Percentiles rank a stretch among this genome's conserved stretches.
phyloP scores from a whole-genome alignment of 2,113 vertebrate genomes.

The Rhegmatorhina hoffmannsi region DNA sequence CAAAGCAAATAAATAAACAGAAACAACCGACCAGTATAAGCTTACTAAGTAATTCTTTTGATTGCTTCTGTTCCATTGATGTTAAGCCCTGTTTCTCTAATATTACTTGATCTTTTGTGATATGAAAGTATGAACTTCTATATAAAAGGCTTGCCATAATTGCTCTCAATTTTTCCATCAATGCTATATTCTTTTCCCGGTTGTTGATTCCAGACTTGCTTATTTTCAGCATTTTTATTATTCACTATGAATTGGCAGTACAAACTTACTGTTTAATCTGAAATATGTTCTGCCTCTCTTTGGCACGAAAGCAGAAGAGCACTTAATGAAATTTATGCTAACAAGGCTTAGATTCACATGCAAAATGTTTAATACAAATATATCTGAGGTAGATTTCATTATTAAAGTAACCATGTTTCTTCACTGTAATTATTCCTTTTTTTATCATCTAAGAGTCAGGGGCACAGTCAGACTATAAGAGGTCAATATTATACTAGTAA shows the following conservation, averaged over 20 bases:
- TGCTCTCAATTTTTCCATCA: background rate
- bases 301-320: background rate
- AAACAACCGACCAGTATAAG: background rate
- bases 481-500: background rate
- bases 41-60: background rate
- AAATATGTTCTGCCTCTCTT: background rate
- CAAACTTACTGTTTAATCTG: background rate
- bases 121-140: background rate
- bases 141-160: background rate
- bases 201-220: background rate
- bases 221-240: background rate
- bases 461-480: background rate
- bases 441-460: background rate
- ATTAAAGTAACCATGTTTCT: slow-evolving; percentile 16
- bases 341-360: slow-evolving; percentile 7
- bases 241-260: background rate
- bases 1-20: background rate
- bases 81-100: background rate
- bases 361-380: background rate
- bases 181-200: background rate
- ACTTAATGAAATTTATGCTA: slow-evolving; percentile 49
- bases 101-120: background rate
- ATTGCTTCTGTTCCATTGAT: background rate
- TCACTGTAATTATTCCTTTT: background rate
- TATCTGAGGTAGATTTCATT: background rate